Base-by-base conservation (phyloP, 1,140 invertebrate genomes). In the Trinorchestia longiramus region DNA sequence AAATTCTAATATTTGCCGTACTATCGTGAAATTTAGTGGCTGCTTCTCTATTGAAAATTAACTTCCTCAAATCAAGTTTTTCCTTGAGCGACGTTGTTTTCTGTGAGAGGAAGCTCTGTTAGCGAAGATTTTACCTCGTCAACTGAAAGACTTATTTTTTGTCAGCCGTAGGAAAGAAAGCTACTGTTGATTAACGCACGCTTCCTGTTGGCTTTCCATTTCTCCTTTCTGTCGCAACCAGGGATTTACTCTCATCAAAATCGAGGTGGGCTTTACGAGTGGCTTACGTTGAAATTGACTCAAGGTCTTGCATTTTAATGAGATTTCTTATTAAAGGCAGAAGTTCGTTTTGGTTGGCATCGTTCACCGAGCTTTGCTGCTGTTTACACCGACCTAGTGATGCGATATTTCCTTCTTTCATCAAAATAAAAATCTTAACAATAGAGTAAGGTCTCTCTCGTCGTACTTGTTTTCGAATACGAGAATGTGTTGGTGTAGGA, bases 251-350 rank as follows among this genome's bases (percentile, higher is more conserved):
- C 88, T 91, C 43, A 91, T 91, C 43, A 91, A 91, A 91, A 91
- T 91, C 41, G 88, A 91, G 88, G 88, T 44, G 41, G 41, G 88
- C 43, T 91, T 91, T 42, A 91, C 43, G 88, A 43, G 19, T 28
- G 88, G 88, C 88, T 44, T 91, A 43, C 43, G 88, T 91, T 91
- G 88, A 91, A 43, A 91, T 91, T 91, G 88, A 43, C 41, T 23
- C 88, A 43, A 42, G 88, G 43, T 41, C 41, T 44, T 91, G 88
- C 88, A 42, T 77, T 77, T 36, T 77, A 77, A 77, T 77, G 62
- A 77, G 62, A 28, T 77, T 77, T 77, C 62, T 77, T 77, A 36
- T 77, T 36, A 36, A 77, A 77, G 62, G 28, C 11, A 77, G 28
- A 36, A 77, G 62, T 28, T 77, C 28, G 28, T 77, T 77, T 77